phyloP scores from a whole-genome alignment of 2,113 vertebrate genomes.

The Corythornis madagascariensis region DNA sequence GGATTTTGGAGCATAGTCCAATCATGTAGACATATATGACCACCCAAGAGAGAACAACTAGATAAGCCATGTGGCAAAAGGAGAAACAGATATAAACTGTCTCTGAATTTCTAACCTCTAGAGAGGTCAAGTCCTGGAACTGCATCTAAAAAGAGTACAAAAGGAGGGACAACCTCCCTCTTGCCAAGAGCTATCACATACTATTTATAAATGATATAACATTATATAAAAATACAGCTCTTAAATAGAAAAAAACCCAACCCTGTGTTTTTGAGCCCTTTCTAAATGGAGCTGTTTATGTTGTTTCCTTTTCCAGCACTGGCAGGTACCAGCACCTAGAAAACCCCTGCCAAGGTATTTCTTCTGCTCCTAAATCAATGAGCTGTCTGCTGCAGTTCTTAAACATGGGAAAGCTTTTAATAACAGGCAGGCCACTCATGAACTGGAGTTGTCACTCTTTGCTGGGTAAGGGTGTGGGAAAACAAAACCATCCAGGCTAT shows the following conservation, averaged over 20 bases:
- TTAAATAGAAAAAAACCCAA: neutral
- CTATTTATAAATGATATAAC: neutral
- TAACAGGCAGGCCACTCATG: neutral
- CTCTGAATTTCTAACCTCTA: neutral
- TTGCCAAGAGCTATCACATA: neutral
- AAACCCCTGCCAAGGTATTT: neutral
- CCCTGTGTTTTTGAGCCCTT: neutral
- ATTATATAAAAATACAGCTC: neutral
- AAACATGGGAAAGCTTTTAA: neutral
- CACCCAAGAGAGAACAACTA: neutral
- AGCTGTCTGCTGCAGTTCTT: neutral
- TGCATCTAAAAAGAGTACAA: neutral
- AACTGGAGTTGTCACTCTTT: neutral
- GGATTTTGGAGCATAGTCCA: neutral
- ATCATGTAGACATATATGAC: neutral
- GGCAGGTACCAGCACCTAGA: neutral
- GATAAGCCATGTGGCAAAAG: neutral
- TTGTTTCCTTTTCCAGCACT: neutral
- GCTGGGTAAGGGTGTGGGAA: rapidly evolving
- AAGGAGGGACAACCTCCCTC: neutral
- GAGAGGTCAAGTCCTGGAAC: neutral
- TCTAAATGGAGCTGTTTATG: neutral
- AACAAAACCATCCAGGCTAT: neutral
- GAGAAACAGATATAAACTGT: neutral
- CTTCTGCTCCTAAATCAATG: rapidly evolving